A percentile compares a stretch with the other conserved stretches of the same genome.
Evolutionary conservation across 2,888 invertebrate genomes (phyloP).

Genomic region (Epistrophella euchroma): DNA sequence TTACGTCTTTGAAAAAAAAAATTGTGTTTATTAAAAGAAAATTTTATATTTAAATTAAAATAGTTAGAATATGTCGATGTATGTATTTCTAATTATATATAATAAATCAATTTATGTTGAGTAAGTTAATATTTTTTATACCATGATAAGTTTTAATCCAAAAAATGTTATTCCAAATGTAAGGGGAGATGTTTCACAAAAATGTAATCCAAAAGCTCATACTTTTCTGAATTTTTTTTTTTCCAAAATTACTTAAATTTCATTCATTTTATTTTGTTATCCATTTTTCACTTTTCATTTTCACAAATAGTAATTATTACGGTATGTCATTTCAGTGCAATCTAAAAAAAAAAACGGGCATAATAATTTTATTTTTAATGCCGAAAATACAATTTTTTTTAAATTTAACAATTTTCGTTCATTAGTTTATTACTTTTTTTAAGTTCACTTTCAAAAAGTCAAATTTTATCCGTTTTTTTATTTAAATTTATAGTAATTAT

Average conservation of each 20-base stretch:
- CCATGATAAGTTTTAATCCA: slow-evolving; percentile 47
- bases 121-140: slow-evolving; percentile 12
- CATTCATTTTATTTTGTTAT: slow-evolving; percentile 4
- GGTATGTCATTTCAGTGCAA: slow-evolving; percentile 4
- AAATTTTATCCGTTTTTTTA: background rate
- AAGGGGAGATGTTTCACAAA: slow-evolving; percentile 1
- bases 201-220: slow-evolving; percentile 47
- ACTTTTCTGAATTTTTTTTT: background rate
- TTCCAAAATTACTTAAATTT: background rate
- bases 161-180: slow-evolving; percentile 43
- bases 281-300: slow-evolving; percentile 52
- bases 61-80: too few relatives aligned
- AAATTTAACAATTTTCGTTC: background rate
- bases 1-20: too few relatives aligned
- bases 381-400: background rate
- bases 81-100: too few relatives aligned
- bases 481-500: background rate
- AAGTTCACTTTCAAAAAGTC: background rate
- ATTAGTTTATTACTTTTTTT: background rate
- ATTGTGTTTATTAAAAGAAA: too few relatives aligned
- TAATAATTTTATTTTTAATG: background rate
- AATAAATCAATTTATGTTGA: too few relatives aligned
- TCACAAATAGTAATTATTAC: slow-evolving; percentile 22
- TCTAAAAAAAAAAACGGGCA: background rate
- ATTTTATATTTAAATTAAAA: too few relatives aligned